Percentiles rank a stretch among this genome's conserved stretches.
These are phyloP conservation scores for Chelonia mydas DNA, from an alignment of 2,797 vertebrate species.

Conservation along the genomic window DNA sequence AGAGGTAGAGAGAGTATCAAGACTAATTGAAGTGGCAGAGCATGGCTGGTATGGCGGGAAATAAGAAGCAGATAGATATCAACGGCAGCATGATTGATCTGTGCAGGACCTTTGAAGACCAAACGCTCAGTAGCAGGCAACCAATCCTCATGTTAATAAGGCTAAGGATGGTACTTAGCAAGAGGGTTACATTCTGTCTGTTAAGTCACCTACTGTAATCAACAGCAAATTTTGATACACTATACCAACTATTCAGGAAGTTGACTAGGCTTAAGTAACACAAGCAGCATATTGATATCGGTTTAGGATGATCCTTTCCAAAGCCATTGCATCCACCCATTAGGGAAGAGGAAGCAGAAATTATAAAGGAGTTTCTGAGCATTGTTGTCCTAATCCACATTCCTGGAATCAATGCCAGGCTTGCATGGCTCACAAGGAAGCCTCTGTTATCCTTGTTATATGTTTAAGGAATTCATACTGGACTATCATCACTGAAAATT, in stretches of 20 bases:
- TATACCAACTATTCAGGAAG: background rate
- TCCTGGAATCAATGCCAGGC: background rate
- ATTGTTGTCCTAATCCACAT: background rate
- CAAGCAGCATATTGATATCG: background rate
- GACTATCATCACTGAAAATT: conserved; percentile 50
- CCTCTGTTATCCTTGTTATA: background rate
- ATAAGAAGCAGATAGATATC: rapidly evolving
- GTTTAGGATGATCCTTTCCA: background rate
- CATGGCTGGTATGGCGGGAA: background rate
- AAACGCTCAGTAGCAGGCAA: background rate
- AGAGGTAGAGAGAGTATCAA: background rate
- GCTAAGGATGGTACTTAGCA: background rate
- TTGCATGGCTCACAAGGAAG: conserved; percentile 16
- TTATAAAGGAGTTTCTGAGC: conserved; percentile 15
- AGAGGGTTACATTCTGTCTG: background rate
- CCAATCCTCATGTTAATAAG: rapidly evolving
- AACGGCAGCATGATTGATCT: rapidly evolving
- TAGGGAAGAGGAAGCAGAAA: background rate
- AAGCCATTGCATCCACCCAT: background rate
- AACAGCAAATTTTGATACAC: rapidly evolving
- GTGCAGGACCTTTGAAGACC: background rate
- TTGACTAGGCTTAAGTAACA: rapidly evolving
- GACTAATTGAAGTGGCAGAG: background rate
- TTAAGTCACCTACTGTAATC: background rate
- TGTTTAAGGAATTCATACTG: conserved; percentile 19